Conservation (phyloP, 2,113 vertebrate species). For the Pycnonotus jocosus region DNA sequence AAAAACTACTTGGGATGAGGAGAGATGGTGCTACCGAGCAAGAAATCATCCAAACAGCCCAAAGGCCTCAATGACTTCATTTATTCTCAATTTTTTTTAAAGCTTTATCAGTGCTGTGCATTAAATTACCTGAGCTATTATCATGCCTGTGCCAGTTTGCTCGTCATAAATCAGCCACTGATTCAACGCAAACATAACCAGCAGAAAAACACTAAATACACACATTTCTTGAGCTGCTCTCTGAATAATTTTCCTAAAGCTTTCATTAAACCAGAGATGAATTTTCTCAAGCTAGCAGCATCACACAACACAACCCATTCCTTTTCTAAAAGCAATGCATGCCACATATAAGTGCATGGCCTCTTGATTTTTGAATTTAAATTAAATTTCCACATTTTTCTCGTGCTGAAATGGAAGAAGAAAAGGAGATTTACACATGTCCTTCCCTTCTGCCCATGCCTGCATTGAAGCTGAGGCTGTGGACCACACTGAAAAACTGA, state of each 20-base stretch:
- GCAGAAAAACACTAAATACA: neutral
- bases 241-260: fast-evolving
- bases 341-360: fast-evolving
- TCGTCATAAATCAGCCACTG: neutral
- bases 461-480: neutral
- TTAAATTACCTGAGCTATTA: neutral
- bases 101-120: neutral
- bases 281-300: neutral
- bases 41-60: neutral
- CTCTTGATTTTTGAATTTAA: neutral
- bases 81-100: neutral
- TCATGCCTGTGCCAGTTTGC: neutral
- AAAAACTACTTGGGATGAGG: neutral
- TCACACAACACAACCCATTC: neutral
- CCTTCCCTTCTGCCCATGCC: neutral
- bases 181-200: neutral
- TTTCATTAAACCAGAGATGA: neutral
- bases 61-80: neutral
- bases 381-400: neutral
- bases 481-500: neutral
- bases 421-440: neutral
- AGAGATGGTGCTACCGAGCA: neutral
- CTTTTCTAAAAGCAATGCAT: neutral
- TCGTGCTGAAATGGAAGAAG: neutral
- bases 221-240: fast-evolving